Base-by-base conservation (phyloP, 2,888 invertebrate genomes). In the Actias luna region DNA sequence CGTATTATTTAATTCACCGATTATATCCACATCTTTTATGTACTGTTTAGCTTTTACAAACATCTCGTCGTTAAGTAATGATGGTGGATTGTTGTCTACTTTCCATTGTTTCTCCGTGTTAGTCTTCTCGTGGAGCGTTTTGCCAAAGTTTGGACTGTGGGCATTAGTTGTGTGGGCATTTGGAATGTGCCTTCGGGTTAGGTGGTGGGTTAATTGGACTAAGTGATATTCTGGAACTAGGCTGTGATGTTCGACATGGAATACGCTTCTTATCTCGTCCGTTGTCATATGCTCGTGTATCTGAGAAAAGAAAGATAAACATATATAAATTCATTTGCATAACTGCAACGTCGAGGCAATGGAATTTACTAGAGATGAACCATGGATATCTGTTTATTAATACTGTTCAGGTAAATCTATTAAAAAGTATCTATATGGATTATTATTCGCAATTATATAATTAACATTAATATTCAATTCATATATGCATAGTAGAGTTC, bases 221-320 rank as follows among this genome's bases (percentile, higher is more conserved):
- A 97, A 93, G 92, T 98, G 96, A 88, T 98, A 98, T 73, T 95
- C 94, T 68, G 98, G 98, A 77, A 98, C 96, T 83, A 95, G 93
- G 76, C 95, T 94, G 85, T 95, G 95, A 78, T 94, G 94, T 65
- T 96, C 96, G 74, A 97, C 96, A 88, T 98, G 97, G 92, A 98
- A 98, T 69, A 97, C 95, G 80, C 94, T 94, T 83, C 94, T 94
- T 80, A 97, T 92, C 91, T 98, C 97, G 68, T 96, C 96, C 80
- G 94, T 88, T 73, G 96, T 96, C 98, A 98, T 98, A 84, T 96
- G 96, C 92, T 96, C 96, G 94, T 98, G 98, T 82, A 97, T 94
- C 97, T 98, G 95, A 61, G 95, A 95, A 83, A 83, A 85, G 77
- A 74, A 76, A 67, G 72, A 67, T 12, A 55, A 1, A 18, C 61